These are phyloP conservation scores for Wasmannia auropunctata DNA, from an alignment of 1,140 invertebrate genomes.

Conservation along the genomic window DNA sequence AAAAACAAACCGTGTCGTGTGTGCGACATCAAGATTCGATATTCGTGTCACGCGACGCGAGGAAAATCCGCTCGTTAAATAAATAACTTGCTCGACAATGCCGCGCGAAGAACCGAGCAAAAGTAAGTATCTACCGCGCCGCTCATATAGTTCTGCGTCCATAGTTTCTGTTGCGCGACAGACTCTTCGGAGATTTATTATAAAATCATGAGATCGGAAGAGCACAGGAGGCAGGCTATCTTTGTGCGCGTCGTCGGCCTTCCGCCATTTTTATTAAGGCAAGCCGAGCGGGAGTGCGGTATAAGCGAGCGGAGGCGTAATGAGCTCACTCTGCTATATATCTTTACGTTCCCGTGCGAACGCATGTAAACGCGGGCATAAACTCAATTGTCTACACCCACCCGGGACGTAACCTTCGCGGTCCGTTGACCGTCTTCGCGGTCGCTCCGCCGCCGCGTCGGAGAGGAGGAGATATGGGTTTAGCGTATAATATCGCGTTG, in stretches of 20 bases:
- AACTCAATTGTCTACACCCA: constrained; percentile 70
- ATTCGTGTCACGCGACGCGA: constrained; percentile 43
- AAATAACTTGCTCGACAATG: constrained; percentile 42
- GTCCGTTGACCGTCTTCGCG: constrained; percentile 54
- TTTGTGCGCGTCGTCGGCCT: not conserved
- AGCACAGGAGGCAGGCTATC: not conserved
- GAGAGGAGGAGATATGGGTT: constrained; percentile 53
- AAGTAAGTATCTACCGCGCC: too few species aligned
- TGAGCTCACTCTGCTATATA: constrained; percentile 23
- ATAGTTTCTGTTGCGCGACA: not conserved
- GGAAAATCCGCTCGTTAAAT: constrained; percentile 38
- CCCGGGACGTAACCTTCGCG: constrained; percentile 30
- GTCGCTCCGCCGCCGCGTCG: constrained; percentile 29
- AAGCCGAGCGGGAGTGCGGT: not conserved
- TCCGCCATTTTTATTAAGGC: not conserved
- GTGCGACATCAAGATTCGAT: constrained; percentile 40
- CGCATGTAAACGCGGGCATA: constrained; percentile 51
- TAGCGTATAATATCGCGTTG: constrained; percentile 53
- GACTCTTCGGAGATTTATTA: constrained; percentile 22
- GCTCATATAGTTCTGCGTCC: not conserved
- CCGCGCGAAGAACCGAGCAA: not conserved
- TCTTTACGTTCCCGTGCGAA: not conserved
- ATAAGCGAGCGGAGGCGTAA: constrained; percentile 11
- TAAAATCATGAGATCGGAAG: constrained; percentile 10
- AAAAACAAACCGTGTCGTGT: too few species aligned